Conservation (phyloP, 2,113 vertebrate genomes). For the Tachycineta bicolor region DNA sequence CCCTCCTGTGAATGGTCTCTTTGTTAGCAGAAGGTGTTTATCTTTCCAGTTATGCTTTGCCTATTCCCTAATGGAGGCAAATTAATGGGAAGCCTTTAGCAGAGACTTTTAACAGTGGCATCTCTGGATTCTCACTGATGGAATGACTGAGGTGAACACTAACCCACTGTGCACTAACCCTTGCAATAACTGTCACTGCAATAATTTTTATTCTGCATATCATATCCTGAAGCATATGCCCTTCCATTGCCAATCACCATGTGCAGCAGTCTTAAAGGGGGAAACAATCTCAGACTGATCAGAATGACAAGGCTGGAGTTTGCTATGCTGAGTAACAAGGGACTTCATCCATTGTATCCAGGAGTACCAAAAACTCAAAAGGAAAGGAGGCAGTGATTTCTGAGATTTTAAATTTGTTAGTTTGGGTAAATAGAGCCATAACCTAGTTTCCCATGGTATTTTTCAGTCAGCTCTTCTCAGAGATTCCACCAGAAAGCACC, state of each 20-base stretch:
- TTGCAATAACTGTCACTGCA: background rate
- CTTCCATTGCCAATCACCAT: background rate
- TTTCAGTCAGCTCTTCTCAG: background rate
- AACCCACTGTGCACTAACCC: background rate
- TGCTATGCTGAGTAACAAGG: background rate
- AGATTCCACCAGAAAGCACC: background rate
- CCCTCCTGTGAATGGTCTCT: background rate
- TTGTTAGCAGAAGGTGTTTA: background rate
- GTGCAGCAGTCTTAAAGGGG: background rate
- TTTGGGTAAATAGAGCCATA: background rate
- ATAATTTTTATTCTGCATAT: background rate
- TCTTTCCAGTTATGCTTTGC: background rate
- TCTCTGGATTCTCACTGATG: background rate
- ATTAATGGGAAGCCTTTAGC: background rate
- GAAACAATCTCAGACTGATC: background rate
- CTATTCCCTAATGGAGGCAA: background rate
- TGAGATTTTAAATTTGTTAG: background rate
- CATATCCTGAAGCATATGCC: background rate
- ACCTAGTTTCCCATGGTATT: background rate
- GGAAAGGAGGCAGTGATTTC: background rate
- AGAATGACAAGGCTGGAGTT: background rate
- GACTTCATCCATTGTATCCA: background rate
- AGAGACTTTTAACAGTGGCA: background rate
- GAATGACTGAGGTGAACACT: background rate
- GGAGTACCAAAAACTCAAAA: background rate